Evolutionary conservation across 2,888 invertebrate genomes (phyloP).

Genomic region (Pristionchus japonicus): DNA sequence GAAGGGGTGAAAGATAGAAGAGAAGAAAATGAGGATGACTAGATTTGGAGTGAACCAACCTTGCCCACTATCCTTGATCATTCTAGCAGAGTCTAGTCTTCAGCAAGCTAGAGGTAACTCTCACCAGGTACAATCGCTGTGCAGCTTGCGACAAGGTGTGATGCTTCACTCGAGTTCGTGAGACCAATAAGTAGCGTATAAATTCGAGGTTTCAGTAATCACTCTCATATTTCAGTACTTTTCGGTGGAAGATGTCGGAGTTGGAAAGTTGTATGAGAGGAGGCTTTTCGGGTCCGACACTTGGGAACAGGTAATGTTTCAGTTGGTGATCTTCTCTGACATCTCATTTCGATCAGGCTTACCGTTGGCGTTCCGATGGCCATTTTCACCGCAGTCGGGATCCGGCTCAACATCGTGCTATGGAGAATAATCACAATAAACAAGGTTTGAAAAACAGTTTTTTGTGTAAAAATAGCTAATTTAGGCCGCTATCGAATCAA

Average conservation of each 20-base stretch:
- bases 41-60: too few species aligned
- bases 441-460: neutral
- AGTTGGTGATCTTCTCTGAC: neutral
- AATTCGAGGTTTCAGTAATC: too few species aligned
- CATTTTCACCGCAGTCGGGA: neutral
- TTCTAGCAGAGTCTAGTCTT: too few species aligned
- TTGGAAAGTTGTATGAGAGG: neutral
- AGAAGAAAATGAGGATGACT: too few species aligned
- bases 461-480: neutral
- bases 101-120: too few species aligned
- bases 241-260: neutral
- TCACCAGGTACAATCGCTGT: too few species aligned
- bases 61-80: too few species aligned
- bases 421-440: neutral
- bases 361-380: neutral
- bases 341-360: neutral
- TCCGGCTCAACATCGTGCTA: neutral
- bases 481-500: neutral
- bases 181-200: too few species aligned
- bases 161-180: too few species aligned
- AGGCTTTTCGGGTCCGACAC: neutral
- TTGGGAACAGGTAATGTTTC: neutral
- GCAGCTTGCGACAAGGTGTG: too few species aligned
- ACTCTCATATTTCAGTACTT: too few species aligned
- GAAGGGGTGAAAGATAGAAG: too few species aligned